Conservation (phyloP, 2,113 vertebrate species). For the Forbesichthys agassizii region DNA sequence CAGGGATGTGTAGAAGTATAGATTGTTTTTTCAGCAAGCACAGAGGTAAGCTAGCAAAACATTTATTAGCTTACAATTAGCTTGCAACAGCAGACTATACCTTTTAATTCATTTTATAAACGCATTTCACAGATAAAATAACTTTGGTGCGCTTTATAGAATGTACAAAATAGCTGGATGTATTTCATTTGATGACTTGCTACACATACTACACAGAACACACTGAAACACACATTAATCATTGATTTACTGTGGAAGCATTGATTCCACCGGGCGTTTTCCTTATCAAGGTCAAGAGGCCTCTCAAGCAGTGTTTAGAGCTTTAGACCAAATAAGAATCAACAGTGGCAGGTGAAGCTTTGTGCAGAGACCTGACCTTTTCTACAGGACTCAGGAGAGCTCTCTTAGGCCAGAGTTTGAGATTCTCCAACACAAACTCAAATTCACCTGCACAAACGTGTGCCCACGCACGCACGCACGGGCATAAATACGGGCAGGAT, state of each 20-base stretch:
- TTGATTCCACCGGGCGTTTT: neutral
- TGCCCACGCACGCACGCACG: conserved; percentile 1
- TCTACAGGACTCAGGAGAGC: neutral
- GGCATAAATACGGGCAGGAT: no score
- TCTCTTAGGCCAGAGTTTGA: neutral
- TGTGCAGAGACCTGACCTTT: neutral
- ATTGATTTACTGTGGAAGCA: neutral
- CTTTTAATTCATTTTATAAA: no score
- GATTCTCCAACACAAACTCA: neutral
- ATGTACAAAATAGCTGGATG: no score
- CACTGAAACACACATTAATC: neutral
- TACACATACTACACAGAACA: neutral
- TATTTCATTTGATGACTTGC: no score
- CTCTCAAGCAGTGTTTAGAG: neutral
- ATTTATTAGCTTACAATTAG: no score
- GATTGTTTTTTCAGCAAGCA: no score
- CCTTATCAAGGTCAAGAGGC: neutral
- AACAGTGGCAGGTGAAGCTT: neutral
- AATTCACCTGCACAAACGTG: neutral
- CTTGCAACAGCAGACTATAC: no score
- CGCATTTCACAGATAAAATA: no score
- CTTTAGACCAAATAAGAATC: neutral
- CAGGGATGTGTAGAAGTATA: no score
- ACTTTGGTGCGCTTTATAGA: no score
- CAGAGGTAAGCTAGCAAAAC: no score